Percentiles rank a stretch among this genome's conserved stretches.
phyloP scores from a whole-genome alignment of 2,797 vertebrate genomes.

The Okamejei kenojei region DNA sequence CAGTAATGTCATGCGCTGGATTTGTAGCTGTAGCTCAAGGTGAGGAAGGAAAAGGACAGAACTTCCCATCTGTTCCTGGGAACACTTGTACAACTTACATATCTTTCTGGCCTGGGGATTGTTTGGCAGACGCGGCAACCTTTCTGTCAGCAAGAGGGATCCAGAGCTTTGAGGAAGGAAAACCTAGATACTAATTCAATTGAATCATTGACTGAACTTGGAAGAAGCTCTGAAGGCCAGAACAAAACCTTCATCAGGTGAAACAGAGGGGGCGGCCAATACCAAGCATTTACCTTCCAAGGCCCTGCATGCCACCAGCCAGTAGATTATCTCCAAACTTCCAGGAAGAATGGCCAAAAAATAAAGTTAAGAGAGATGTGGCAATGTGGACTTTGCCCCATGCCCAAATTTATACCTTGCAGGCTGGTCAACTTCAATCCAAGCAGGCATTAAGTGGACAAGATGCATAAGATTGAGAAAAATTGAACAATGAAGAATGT shows the following conservation, averaged over 20 bases:
- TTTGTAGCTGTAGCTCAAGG: background rate
- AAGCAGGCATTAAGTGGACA: background rate
- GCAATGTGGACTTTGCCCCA: background rate
- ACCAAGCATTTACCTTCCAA: background rate
- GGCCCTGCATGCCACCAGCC: background rate
- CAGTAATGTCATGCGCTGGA: background rate
- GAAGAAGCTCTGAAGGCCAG: background rate
- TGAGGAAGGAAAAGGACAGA: background rate
- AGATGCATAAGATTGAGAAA: background rate
- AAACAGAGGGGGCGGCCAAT: background rate
- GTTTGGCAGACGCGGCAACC: background rate
- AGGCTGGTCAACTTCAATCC: background rate
- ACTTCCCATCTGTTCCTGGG: background rate
- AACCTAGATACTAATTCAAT: background rate
- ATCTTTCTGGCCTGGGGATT: background rate
- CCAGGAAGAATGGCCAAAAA: background rate
- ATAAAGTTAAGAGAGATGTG: background rate
- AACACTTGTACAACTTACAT: background rate
- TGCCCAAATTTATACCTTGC: background rate
- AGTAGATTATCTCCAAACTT: background rate
- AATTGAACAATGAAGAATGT: background rate
- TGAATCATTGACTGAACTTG: background rate
- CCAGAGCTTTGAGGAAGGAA: background rate
- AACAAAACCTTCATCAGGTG: background rate
- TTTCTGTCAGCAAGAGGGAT: background rate